Percentiles rank a stretch among this genome's conserved stretches.
Conservation (phyloP, 2,888 invertebrate genomes). For the Oxytorus armatus region DNA sequence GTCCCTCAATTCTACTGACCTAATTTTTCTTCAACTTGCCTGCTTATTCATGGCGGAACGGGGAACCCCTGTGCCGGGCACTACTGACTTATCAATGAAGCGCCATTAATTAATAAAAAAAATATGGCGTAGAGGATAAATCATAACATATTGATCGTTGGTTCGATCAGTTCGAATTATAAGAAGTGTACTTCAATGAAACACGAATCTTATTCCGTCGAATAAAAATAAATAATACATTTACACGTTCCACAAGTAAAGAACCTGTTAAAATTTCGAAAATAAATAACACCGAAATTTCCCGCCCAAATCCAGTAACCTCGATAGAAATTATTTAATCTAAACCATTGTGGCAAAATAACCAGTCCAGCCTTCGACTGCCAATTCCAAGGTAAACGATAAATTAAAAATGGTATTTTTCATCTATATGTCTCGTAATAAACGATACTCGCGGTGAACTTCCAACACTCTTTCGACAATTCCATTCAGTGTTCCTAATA, state of each 20-base stretch:
- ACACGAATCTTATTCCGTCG: no score
- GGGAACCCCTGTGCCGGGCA: slow-evolving; percentile 90
- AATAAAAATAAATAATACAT: no score
- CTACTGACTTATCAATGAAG: slow-evolving; percentile 80
- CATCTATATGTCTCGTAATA: not conserved
- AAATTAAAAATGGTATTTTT: not conserved
- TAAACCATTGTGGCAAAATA: not conserved
- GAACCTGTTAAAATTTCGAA: not conserved
- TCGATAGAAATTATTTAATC: not conserved
- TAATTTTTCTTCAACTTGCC: slow-evolving; percentile 70
- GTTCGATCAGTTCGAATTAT: no score
- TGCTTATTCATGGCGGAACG: slow-evolving; percentile 67
- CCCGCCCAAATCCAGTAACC: not conserved
- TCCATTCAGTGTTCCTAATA: not conserved
- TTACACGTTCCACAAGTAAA: no score
- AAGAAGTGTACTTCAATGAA: no score
- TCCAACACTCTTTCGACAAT: not conserved
- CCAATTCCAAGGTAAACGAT: slow-evolving; percentile 44
- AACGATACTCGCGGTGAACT: not conserved
- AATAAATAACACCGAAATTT: not conserved
- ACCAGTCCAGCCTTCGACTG: slow-evolving; percentile 30
- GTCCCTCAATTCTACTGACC: slow-evolving; percentile 46
- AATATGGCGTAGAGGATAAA: not conserved
- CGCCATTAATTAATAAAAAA: not conserved
- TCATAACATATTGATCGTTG: no score